Base-by-base conservation (phyloP, 2,888 invertebrate species). In the Calliscelio sp. region DNA sequence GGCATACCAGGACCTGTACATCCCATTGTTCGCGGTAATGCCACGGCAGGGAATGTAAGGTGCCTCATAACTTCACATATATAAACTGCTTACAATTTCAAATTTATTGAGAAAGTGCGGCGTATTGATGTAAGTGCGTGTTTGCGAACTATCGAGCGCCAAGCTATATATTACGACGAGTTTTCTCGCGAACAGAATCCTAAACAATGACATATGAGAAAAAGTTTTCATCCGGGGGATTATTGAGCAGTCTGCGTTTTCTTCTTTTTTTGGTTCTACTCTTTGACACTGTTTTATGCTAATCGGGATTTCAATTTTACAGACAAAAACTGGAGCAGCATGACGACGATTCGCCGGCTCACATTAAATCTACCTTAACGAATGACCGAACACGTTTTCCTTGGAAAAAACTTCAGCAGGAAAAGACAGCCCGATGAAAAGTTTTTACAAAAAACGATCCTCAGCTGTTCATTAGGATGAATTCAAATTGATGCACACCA, bases 1-100 rank as follows among this genome's bases (percentile, higher is more conserved):
- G 41, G 77, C 81, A 73, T 66, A 80, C 86, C 86, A 85, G 86
- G 86, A 85, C 85, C 84, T 85, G 83, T 86, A 5, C 86, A 88
- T 88, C 86, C 86, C 68, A 88, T 85, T 86, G 87, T 84, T 86
- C 86, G 49, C 20, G 24, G 18, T 53, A 53, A 55, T 65, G 25
- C 65, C 32, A 25, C 18, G 22, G 51, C 7, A 16, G 63, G 77
- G 66, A 73, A 70, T 75, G 77, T 77, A 84, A 80, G 80, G 66
- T 77, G 73, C 75, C 59, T 59, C 55, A 32, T 59, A 75, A 71
- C 65, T 75, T 55, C 66, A 32, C 75, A 63, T 65, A 51, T 53
- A 68, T 70, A 70, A 74, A 84, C 80, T 74, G 75, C 79, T 84
- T 75, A 84, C 79, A 79, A 74, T 79, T 79, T 79, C 73, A 79